Percentiles rank a stretch among this genome's conserved stretches.
These are phyloP conservation scores for Grapholita molesta DNA, from an alignment of 1,140 invertebrate species.

Conservation along the genomic window DNA sequence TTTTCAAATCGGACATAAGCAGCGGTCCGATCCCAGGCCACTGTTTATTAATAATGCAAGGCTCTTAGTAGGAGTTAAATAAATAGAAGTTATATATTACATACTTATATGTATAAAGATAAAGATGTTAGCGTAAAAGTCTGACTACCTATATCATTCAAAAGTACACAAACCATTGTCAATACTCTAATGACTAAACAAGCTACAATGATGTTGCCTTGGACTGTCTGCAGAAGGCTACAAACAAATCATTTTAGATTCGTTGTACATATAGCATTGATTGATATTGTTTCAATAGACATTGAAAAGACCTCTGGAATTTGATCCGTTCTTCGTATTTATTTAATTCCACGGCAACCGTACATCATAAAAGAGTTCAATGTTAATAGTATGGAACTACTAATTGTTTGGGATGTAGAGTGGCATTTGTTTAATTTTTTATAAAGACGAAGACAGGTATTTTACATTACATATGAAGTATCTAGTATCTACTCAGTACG, in stretches of 20 bases:
- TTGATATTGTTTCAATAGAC: not conserved
- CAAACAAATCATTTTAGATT: not conserved
- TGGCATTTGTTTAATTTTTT: too few relatives aligned
- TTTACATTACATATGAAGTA: not conserved
- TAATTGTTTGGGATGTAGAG: too few relatives aligned
- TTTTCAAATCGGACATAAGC: too few relatives aligned
- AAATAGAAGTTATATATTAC: too few relatives aligned
- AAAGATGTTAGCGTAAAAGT: not conserved
- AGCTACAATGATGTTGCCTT: conserved; percentile 2
- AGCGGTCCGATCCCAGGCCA: too few relatives aligned
- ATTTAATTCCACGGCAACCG: too few relatives aligned
- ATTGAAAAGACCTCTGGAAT: not conserved
- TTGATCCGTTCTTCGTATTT: not conserved
- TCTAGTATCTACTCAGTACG: not conserved
- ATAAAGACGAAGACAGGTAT: too few relatives aligned
- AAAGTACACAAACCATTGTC: not conserved
- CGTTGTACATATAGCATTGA: not conserved
- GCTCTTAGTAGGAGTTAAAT: too few relatives aligned
- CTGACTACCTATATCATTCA: not conserved
- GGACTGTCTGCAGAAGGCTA: conserved; percentile 2
- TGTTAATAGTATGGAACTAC: too few relatives aligned
- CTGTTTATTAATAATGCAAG: too few relatives aligned
- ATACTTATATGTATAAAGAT: too few relatives aligned
- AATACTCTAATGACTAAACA: not conserved
- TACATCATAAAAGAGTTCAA: too few relatives aligned